Base-by-base conservation (phyloP, 2,797 vertebrate genomes). In the Gadopsis bispinosus region DNA sequence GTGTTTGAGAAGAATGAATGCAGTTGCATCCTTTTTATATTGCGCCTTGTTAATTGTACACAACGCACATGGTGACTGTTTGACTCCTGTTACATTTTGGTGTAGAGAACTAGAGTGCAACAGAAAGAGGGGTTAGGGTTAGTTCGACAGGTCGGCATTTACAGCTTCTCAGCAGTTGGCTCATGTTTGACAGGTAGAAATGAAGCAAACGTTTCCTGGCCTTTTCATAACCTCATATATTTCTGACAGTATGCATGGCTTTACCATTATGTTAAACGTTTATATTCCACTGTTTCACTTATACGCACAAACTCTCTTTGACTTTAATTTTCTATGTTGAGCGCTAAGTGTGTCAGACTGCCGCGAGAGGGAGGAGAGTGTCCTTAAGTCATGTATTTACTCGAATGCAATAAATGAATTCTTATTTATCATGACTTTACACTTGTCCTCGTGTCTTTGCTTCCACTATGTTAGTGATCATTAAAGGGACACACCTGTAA, bases 371-470 rank as follows among this genome's bases (percentile, higher is more conserved):
- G 33, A 41, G 4, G 11, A 26, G n/a, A n/a, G 22, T 4, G 14
- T 47, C 22, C 33, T 81, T 47, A 74, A 60, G 17, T 43, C 14
- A 4, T 78, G 31, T 71, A 73, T 79, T 80, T 69, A 78, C 79
- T 77, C 43, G 13, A 66, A 80, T 65, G 77, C 80, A 87, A 84
- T 88, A 89, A 92, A 92, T 54, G 0, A 70, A 69, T 31, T 63
- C 5, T 22, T 84, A 86, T 89, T 89, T 63, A 86, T 82, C 43
- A 11, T 17, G 17, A 33, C 11, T 51, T n/a, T 3, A n/a, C 13
- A 16, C 4, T 20, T 20, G 2, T 50, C 3, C 7, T 6, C 14
- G 31, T 29, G 53, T 69, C 19, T 65, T 69, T 79, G 14, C 4
- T 55, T 77, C 67, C 6, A 7, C 48, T 35, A 0, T 16, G 29